Evolutionary conservation across 2,888 invertebrate genomes (phyloP).

Genomic region (Pristionchus arcanus): DNA sequence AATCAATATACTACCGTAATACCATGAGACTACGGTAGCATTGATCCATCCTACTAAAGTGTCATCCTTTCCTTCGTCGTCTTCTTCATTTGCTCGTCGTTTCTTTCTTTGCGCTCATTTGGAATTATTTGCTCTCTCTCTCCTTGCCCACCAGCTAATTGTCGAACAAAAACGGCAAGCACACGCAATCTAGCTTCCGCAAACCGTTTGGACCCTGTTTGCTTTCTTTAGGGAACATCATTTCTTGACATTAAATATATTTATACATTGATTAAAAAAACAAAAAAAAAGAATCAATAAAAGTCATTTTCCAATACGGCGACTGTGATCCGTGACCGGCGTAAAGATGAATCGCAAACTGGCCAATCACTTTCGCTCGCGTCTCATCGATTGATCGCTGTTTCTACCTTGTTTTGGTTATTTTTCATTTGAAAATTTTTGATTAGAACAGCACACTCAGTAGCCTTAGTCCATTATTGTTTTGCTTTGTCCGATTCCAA

Average conservation of each 20-base stretch:
- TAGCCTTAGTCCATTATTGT: too few relatives aligned
- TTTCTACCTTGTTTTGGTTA: neutral
- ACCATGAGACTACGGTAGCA: neutral
- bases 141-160: neutral
- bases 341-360: neutral
- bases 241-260: neutral
- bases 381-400: slow-evolving; percentile 10
- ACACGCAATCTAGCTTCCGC: slow-evolving; percentile 33
- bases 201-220: neutral
- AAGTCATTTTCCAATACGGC: neutral
- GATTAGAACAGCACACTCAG: too few relatives aligned
- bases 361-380: neutral
- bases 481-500: too few relatives aligned
- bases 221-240: neutral
- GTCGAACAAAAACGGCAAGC: neutral
- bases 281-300: neutral
- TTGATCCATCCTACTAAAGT: neutral
- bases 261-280: neutral
- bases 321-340: neutral
- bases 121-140: slow-evolving; percentile 27
- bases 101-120: slow-evolving; percentile 18
- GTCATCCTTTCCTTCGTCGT: neutral
- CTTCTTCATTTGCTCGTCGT: neutral
- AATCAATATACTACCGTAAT: too few relatives aligned
- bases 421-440: neutral